Conservation (phyloP, 2,113 vertebrate genomes). For the Cyprinus carpio region DNA sequence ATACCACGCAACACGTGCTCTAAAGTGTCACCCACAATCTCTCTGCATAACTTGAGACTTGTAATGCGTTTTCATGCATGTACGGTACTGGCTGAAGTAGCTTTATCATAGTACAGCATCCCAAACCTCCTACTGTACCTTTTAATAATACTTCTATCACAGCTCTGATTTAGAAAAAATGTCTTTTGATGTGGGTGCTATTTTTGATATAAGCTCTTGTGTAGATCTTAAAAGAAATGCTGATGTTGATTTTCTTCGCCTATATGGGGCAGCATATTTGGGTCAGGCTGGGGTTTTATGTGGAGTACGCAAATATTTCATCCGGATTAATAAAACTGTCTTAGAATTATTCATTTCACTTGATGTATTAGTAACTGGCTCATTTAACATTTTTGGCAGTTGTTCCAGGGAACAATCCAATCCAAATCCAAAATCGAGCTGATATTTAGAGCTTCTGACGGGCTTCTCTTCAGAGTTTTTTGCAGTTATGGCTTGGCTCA, state of each 20-base stretch:
- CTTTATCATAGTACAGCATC: constrained; percentile 21
- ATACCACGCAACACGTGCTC: not conserved
- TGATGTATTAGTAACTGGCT: constrained; percentile 28
- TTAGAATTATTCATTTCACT: not conserved
- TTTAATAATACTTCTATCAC: constrained; percentile 16
- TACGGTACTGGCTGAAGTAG: constrained; percentile 1
- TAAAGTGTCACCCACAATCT: constrained; percentile 7
- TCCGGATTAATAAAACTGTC: constrained; percentile 36
- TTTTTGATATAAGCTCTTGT: constrained; percentile 14
- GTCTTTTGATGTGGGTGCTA: constrained; percentile 1
- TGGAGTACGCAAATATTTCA: constrained; percentile 27
- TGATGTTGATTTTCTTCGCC: constrained; percentile 4
- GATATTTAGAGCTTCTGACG: constrained; percentile 13
- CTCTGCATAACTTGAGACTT: constrained; percentile 7
- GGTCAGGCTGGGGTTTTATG: constrained; percentile 29
- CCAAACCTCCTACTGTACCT: constrained; percentile 1
- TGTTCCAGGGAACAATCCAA: constrained; percentile 6
- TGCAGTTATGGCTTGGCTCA: constrained; percentile 3
- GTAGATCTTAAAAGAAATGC: not conserved
- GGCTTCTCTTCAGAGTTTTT: not conserved
- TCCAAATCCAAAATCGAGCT: constrained; percentile 7
- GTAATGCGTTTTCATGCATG: constrained; percentile 36
- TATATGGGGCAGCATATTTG: constrained; percentile 35
- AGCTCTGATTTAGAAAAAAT: constrained; percentile 11
- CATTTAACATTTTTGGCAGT: constrained; percentile 27